Conservation (phyloP, 2,888 invertebrate genomes). For the Limenitis arthemis region DNA sequence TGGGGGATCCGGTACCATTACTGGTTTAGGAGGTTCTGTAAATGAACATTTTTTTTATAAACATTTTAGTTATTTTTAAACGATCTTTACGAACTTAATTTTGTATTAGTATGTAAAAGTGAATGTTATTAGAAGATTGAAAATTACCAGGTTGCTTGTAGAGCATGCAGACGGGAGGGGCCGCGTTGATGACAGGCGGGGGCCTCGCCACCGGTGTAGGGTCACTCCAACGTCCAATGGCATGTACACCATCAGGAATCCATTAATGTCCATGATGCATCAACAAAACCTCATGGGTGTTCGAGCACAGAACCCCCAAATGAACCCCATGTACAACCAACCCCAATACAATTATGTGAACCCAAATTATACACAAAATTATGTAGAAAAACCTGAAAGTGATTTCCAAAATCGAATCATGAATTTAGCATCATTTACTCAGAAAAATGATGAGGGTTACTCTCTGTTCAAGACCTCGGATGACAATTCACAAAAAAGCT, state of each 20-base stretch:
- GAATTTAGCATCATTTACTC: conserved; percentile 61
- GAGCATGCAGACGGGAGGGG: conserved; percentile 50
- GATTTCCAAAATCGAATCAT: conserved; percentile 53
- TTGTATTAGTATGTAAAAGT: no score
- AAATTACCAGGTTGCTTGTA: conserved; percentile 31
- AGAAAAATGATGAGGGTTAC: conserved; percentile 63
- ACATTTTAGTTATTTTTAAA: no score
- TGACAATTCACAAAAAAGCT: conserved; percentile 44
- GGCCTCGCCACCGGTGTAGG: conserved; percentile 57
- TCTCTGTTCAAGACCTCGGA: conserved; percentile 54
- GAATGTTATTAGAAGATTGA: no score
- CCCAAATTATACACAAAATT: conserved; percentile 39
- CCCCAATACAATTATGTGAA: conserved; percentile 48
- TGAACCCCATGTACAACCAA: conserved; percentile 35
- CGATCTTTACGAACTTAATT: no score
- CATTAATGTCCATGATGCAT: conserved; percentile 72
- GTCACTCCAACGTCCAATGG: conserved; percentile 75
- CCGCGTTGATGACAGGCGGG: conserved; percentile 60
- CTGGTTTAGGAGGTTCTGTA: conserved; percentile 51
- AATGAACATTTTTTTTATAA: conserved; percentile 1
- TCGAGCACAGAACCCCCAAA: conserved; percentile 34
- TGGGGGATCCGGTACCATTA: conserved; percentile 41
- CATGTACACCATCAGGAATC: conserved; percentile 89
- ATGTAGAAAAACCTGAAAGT: conserved; percentile 35
- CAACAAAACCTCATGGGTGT: conserved; percentile 53